phyloP scores from a whole-genome alignment of 2,113 vertebrate genomes.

The Cnemophilus loriae region DNA sequence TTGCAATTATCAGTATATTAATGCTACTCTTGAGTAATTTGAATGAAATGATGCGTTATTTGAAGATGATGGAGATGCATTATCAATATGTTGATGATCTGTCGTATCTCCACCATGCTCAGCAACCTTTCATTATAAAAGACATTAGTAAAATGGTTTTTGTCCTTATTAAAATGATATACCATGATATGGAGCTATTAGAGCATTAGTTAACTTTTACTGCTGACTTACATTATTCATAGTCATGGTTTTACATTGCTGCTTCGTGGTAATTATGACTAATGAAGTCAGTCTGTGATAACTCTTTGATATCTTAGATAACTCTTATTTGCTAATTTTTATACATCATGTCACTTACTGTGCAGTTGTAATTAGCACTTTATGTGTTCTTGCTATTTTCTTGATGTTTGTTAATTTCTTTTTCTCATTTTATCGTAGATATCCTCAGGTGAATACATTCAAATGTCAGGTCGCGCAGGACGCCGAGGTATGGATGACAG shows the following conservation, averaged over 20 bases:
- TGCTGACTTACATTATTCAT: not conserved
- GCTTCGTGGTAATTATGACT: not conserved
- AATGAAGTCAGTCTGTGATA: not conserved
- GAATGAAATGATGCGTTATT: not conserved
- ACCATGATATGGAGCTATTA: fast-evolving
- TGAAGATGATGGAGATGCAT: not conserved
- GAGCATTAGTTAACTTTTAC: not conserved
- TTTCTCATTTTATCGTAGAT: conserved; percentile 74
- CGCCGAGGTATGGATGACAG: conserved; percentile 98
- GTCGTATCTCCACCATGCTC: not conserved
- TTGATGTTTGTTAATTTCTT: not conserved
- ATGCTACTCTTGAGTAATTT: not conserved
- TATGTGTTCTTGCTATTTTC: not conserved
- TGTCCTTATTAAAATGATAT: not conserved
- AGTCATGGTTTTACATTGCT: not conserved
- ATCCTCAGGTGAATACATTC: conserved; percentile 97
- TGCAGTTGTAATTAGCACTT: not conserved
- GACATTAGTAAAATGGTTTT: not conserved
- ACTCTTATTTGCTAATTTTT: not conserved
- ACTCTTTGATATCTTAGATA: not conserved
- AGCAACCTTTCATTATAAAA: not conserved
- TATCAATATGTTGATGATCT: not conserved
- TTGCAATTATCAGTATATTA: not conserved
- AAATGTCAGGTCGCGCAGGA: conserved; percentile 97
- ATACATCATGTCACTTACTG: not conserved